A percentile compares a stretch with the other conserved stretches of the same genome.
phyloP scores from a whole-genome alignment of 35 echinoderm and acorn worm genomes.

The Apostichopus californicus region DNA sequence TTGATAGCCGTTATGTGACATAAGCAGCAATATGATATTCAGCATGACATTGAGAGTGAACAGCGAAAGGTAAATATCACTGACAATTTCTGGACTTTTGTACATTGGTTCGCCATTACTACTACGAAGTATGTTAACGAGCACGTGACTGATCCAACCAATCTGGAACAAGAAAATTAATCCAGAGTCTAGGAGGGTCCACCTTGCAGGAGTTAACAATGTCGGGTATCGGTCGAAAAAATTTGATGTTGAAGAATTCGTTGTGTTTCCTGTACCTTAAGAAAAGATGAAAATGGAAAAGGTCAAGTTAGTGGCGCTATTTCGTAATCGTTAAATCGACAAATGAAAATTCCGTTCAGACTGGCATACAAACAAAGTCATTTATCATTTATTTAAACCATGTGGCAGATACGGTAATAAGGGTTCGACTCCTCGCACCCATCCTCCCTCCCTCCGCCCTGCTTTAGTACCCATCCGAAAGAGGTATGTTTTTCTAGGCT shows the following conservation, averaged over 20 bases:
- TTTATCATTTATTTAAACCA: too few relatives aligned
- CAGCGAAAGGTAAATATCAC: neutral
- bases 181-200: constrained; percentile 51
- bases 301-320: too few relatives aligned
- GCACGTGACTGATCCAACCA: constrained; percentile 57
- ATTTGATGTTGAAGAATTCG: neutral
- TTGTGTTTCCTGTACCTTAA: neutral
- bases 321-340: too few relatives aligned
- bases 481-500: too few relatives aligned
- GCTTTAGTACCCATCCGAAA: too few relatives aligned
- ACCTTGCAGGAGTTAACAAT: constrained; percentile 53
- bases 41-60: neutral
- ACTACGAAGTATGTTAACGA: constrained; percentile 57
- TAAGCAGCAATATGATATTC: neutral
- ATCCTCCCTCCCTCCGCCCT: too few relatives aligned
- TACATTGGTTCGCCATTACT: constrained; percentile 34
- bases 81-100: constrained; percentile 26
- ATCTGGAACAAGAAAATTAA: constrained; percentile 55
- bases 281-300: too few relatives aligned
- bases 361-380: too few relatives aligned
- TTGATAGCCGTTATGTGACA: neutral
- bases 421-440: too few relatives aligned
- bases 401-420: too few relatives aligned
- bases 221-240: constrained; percentile 59
- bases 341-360: too few relatives aligned